Percentiles rank a stretch among this genome's conserved stretches.
Conservation (phyloP, 2,113 vertebrate species). For the Nesoenas mayeri region DNA sequence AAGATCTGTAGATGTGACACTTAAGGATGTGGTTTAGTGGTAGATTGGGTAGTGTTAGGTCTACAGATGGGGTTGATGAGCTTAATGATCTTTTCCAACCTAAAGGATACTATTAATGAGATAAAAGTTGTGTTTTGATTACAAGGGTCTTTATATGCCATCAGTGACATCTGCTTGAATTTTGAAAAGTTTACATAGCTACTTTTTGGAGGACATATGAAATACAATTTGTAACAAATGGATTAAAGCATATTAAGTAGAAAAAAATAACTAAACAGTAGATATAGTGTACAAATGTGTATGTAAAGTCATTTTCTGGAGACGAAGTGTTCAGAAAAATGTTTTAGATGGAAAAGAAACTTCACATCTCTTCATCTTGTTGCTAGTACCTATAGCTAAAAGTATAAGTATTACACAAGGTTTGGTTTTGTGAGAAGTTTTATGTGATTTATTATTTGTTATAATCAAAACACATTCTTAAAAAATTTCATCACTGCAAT, state of each 20-base stretch:
- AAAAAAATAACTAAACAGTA: not conserved
- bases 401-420: not conserved
- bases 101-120: not conserved
- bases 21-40: too few species aligned
- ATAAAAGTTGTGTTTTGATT: not conserved
- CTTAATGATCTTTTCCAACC: too few species aligned
- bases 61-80: too few species aligned
- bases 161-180: conserved; percentile 2
- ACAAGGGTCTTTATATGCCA: not conserved
- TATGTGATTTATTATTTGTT: not conserved
- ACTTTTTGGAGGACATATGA: not conserved
- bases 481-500: not conserved
- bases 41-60: too few species aligned
- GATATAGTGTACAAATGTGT: not conserved
- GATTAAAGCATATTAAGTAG: not conserved
- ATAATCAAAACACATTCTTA: not conserved
- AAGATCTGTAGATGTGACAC: too few species aligned
- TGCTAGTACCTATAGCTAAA: not conserved
- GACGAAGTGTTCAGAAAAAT: not conserved
- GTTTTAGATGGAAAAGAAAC: not conserved
- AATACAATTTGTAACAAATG: not conserved
- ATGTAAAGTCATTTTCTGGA: not conserved
- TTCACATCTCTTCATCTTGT: not conserved
- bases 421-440: not conserved
- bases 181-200: not conserved